Evolutionary conservation across 1,140 invertebrate species (phyloP).

Genomic region (Chionoecetes opilio): DNA sequence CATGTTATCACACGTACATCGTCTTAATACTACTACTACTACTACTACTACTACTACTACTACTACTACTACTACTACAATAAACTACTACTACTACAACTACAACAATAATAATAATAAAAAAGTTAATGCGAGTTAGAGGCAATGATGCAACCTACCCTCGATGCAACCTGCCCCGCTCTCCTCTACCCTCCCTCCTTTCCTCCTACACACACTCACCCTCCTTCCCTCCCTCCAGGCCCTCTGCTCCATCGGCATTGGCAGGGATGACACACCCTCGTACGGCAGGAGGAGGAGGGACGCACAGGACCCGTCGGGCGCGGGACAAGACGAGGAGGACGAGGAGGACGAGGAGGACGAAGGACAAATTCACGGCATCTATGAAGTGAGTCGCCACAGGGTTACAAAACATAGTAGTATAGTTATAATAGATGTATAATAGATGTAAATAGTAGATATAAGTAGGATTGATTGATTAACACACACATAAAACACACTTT

Average conservation of each 20-base stretch:
- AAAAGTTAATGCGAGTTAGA: too few species aligned
- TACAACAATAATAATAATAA: too few species aligned
- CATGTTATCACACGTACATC: too few species aligned
- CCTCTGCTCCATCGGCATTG: conserved; percentile 89
- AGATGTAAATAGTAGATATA: too few species aligned
- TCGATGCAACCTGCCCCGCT: not conserved
- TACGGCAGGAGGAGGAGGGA: conserved; percentile 87
- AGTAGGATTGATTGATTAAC: too few species aligned
- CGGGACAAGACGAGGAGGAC: not conserved
- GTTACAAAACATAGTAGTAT: too few species aligned
- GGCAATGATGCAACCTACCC: not conserved
- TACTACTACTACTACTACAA: too few species aligned
- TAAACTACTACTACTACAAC: too few species aligned
- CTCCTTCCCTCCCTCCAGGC: conserved; percentile 84
- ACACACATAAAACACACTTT: too few species aligned
- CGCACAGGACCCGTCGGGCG: conserved; percentile 64
- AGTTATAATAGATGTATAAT: too few species aligned
- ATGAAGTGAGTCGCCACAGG: conserved; percentile 83
- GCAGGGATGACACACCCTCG: conserved; percentile 92
- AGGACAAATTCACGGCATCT: conserved; percentile 82
- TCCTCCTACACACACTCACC: not conserved
- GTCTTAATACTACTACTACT: too few species aligned
- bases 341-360: conserved; percentile 76
- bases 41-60: not conserved
- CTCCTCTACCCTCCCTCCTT: not conserved